A percentile compares a stretch with the other conserved stretches of the same genome.
Conservation (phyloP, 1,140 invertebrate species). For the Drosophila nikananu region DNA sequence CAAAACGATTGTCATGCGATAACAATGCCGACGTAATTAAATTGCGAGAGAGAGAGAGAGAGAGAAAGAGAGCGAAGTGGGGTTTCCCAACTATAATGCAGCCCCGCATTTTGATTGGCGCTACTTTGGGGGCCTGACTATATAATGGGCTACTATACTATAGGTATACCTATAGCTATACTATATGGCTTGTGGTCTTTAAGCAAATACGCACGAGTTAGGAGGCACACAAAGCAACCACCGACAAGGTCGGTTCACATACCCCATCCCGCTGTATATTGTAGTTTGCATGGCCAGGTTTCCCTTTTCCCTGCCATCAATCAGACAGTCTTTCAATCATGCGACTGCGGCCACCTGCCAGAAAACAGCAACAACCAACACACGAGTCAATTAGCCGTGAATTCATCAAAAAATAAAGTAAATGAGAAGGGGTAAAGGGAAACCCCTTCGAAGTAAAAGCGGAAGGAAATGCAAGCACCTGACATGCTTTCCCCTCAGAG, state of each 20-base stretch:
- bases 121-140: slow-evolving; percentile 66
- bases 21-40: slow-evolving; percentile 19
- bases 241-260: slow-evolving; percentile 11
- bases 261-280: not conserved
- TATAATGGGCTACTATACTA: slow-evolving; percentile 6
- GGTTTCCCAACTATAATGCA: slow-evolving; percentile 4
- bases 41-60: not conserved
- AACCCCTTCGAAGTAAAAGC: slow-evolving; percentile 1
- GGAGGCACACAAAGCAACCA: slow-evolving; percentile 11
- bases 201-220: slow-evolving; percentile 34
- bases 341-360: slow-evolving; percentile 35
- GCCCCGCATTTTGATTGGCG: slow-evolving; percentile 61
- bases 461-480: slow-evolving; percentile 16
- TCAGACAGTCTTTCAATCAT: slow-evolving; percentile 44
- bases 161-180: not conserved
- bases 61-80: not conserved
- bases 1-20: slow-evolving; percentile 24
- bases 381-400: slow-evolving; percentile 57
- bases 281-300: slow-evolving; percentile 26
- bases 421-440: not conserved
- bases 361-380: slow-evolving; percentile 9
- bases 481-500: slow-evolving; percentile 10
- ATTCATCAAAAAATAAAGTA: slow-evolving; percentile 41
- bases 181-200: slow-evolving; percentile 18
- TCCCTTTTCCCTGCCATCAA: slow-evolving; percentile 27